Evolutionary conservation across 2,113 vertebrate genomes (phyloP), one percentile per base, ranked within the genome.

Genomic region (Paramisgurnus dabryanus): DNA sequence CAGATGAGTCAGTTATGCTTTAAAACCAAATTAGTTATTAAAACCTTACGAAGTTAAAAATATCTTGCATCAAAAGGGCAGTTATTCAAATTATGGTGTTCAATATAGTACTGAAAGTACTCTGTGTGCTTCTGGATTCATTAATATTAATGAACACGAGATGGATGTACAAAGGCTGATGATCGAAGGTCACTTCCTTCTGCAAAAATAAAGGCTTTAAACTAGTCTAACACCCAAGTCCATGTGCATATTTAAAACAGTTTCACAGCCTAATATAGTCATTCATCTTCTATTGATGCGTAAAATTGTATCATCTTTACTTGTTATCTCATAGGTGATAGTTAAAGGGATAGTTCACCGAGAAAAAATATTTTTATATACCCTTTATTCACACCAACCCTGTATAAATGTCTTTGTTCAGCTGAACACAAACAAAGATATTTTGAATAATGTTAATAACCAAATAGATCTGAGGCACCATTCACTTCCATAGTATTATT

Each of bases 141-240:
- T 86, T 86, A 84, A 81, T 84, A 84, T 86, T 84, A 79, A 81
- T 86, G 78, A 80, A 67, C 84, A 66, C 67, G 66, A 79, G 83
- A 71, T 84, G 61, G 43, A 78, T 86, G 78, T 83, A 86, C 40
- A 73, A 17, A 11, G 27, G 80, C 58, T 77, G 72, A 47, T 43
- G 68, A 76, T 49, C 67, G 68, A 85, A 87, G 83, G 83, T 87
- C 79, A 87, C 72, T 81, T 81, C 72, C 83, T 83, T 76, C 70
- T 80, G 39, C 67, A 77, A 73, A 22, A 72, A 55, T 40, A 7
- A 66, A 55, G 76, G 67, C 67, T 67, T 41, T 71, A 77, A 67
- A 43, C 60, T 47, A 5, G 67, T 80, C 43, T 57, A 70, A 13
- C 63, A 15, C 27, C 0, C 27, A 3, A 34, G 27, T 57, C 2